phyloP scores from a whole-genome alignment of 2,888 invertebrate species.

The Synergus gifuensis region DNA sequence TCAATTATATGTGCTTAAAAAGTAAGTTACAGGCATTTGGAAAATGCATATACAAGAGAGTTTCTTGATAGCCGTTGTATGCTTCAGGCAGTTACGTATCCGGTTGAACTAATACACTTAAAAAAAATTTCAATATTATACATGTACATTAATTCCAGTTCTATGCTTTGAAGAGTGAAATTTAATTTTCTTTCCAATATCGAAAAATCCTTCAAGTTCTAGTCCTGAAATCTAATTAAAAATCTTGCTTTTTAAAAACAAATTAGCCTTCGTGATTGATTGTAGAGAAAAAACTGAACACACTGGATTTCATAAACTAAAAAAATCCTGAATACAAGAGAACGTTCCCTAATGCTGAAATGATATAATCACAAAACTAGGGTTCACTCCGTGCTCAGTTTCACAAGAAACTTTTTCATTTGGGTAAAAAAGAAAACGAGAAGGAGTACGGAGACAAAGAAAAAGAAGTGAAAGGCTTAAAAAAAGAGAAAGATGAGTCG shows the following conservation, averaged over 20 bases:
- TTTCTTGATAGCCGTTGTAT: background rate
- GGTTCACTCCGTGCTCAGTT: slow-evolving; percentile 5
- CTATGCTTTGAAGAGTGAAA: background rate
- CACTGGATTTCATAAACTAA: background rate
- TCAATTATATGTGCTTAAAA: background rate
- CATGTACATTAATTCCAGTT: background rate
- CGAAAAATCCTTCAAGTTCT: too few relatives aligned
- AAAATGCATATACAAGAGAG: background rate
- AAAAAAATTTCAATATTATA: background rate
- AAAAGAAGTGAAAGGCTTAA: slow-evolving; percentile 33
- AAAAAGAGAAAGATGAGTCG: slow-evolving; percentile 26
- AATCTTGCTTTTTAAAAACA: too few relatives aligned
- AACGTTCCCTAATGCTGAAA: background rate
- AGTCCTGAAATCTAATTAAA: too few relatives aligned
- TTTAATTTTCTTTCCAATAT: background rate
- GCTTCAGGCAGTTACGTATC: background rate
- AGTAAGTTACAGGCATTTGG: background rate
- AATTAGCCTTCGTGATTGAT: background rate
- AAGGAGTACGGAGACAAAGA: slow-evolving; percentile 26
- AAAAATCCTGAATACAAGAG: background rate
- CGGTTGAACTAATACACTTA: background rate
- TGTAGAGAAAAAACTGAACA: background rate
- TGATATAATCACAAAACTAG: background rate
- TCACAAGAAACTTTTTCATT: slow-evolving; percentile 24
- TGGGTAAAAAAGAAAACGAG: slow-evolving; percentile 14